Base-by-base conservation (phyloP, 2,113 vertebrate genomes). In the Nibea coibor region DNA sequence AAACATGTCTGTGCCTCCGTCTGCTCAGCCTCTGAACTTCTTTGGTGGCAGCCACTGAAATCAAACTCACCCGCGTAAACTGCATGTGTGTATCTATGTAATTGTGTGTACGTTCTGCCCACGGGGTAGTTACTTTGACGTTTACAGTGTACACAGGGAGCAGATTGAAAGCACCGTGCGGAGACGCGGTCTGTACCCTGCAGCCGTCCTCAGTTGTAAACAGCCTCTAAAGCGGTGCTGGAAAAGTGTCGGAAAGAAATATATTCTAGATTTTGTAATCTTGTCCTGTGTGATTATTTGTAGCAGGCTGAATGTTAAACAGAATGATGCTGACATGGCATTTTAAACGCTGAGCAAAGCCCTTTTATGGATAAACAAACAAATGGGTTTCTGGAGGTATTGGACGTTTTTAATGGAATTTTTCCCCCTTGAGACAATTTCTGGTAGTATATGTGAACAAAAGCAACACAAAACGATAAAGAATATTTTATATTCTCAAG, bases 1-100 rank as follows among this genome's bases (percentile, higher is more conserved):
- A 58, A 81, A 67, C 67, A 82, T 71, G 64, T 73, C 65, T 78
- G 57, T 20, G 12, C 79, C 31, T 73, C 72, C 61, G 73, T 72
- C 31, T 48, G 39, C 53, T 72, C 51, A 48, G 67, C 63, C n/a
- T 66, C 54, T 75, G 47, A 84, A 69, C 31, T 16, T 45, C 45
- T 4, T 28, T 28, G 57, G 53, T 67, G 51, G 47, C 47, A 10
- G n/a, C 50, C 48, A 24, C 53, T 62, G 61, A 51, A 78, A 67
- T 85, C 0, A 8, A 39, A 56, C 16, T 87, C 50, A 50, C 9
- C 14, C 72, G 66, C 59, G 43, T 68, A 15, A 47, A 50, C 35
- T 39, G 47, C 4, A 9, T 24, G 24, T 48, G 51, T 57, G 50
- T 63, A 39, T 24, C 24, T 3, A 17, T 70, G 76, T 35, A 17